Base-by-base conservation (phyloP, 2,113 vertebrate genomes). In the Lasiurus cinereus region DNA sequence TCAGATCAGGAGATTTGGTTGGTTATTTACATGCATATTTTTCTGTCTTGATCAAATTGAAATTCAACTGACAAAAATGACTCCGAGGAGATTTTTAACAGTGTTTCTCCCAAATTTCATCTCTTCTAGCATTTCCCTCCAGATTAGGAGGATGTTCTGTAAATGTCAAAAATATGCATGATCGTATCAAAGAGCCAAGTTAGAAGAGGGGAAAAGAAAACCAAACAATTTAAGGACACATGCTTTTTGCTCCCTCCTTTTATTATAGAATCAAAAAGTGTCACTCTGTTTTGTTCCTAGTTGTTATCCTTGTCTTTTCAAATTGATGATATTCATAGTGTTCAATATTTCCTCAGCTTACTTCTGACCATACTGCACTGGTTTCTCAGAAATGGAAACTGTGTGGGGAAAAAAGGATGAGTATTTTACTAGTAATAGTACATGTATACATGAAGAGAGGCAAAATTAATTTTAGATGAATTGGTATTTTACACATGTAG, bases 21-120 rank as follows among this genome's bases (percentile, higher is more conserved):
- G 36, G 39, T 10, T 54, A 31, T 91, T 56, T 46, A 29, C 5
- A 15, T 70, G 76, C 1, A 8, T 48, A 19, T 18, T 46, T 82
- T 91, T 88, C 76, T 83, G 69, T 56, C 39, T 77, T 87, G 21
- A 31, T 93, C 56, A 69, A 14, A 15, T 76, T 39, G n/a, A 87
- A 82, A 50, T 4, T 59, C 52, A 82, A 13, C 1, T 66, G 36
- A 36, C 62, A 64, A 56, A 59, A 73, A 39, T 77, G 24, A n/a
- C 15, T 80, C 52, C 36, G 39, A 48, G 31, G 14, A 64, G 31
- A 39, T 24, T 73, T 79, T 48, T 31, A 1, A 12, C 39, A 72
- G 29, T 48, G 5, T 46, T 22, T 43, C 6, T 29, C 9, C 33
- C 16, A 36, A 79, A 85, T 83, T 64, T 78, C 24, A 92, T 46